A percentile compares a stretch with the other conserved stretches of the same genome.
phyloP scores from a whole-genome alignment of 2,797 vertebrate species.

The Pampus argenteus region DNA sequence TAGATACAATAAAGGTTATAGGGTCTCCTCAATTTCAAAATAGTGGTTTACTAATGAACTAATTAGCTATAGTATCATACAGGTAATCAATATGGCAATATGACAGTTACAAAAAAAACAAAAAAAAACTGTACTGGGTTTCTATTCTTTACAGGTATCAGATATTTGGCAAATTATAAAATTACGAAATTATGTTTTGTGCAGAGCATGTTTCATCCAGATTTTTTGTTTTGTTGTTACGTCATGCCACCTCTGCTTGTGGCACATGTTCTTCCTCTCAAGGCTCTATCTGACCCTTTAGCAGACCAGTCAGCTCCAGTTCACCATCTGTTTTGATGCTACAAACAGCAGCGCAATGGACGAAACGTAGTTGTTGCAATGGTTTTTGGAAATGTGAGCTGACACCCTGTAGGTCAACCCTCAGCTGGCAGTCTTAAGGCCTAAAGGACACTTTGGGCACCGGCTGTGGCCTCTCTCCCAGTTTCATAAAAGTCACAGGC shows the following conservation, averaged over 20 bases:
- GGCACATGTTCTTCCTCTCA: conserved; percentile 1
- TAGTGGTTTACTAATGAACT: neutral
- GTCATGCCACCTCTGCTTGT: neutral
- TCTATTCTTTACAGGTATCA: too few relatives aligned
- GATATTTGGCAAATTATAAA: neutral
- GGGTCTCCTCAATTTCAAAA: neutral
- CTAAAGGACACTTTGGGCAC: conserved; percentile 49
- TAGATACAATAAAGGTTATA: neutral
- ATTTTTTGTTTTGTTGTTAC: neutral
- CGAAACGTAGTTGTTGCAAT: conserved; percentile 61
- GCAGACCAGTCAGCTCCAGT: conserved; percentile 17
- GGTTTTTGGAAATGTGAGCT: conserved; percentile 75
- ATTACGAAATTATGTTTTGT: neutral
- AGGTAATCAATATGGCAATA: neutral
- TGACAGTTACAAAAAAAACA: neutral
- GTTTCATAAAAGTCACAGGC: conserved; percentile 21
- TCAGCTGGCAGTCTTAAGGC: conserved; percentile 65
- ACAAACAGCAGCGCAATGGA: conserved; percentile 45
- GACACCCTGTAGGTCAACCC: conserved; percentile 64
- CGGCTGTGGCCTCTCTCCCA: conserved; percentile 16
- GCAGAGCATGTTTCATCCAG: too few relatives aligned
- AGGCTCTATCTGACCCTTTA: conserved; percentile 5
- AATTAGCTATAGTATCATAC: neutral
- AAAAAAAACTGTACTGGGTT: too few relatives aligned
- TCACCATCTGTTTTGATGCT: conserved; percentile 61